Base-by-base conservation (phyloP, 2,797 vertebrate genomes). In the Nasua narica region DNA sequence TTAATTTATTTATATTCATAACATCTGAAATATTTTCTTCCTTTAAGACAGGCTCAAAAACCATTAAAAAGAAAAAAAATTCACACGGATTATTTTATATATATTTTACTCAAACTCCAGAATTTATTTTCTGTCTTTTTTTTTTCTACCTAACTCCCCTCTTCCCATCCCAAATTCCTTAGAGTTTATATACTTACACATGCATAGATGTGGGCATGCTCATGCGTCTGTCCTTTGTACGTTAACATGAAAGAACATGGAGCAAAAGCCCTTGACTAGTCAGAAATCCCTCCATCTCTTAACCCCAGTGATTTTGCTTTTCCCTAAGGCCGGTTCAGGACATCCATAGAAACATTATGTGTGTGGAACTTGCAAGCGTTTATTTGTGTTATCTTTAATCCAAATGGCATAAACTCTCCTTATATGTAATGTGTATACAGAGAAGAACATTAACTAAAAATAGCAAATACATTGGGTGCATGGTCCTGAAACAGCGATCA, bases 201-300 rank as follows among this genome's bases (percentile, higher is more conserved):
- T 13, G 9, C 1, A 78, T 21, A 50, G 7, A 72, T 0, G 21
- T 9, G 14, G 9, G 11, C 15, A 67, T 21, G 10, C 12, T 3
- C 35, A 40, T 43, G 19, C 6, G 65, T 82, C 2, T 10, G 35
- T 3, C 81, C 32, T 40, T 93, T 62, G 25, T 46, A n/a, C 60
- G 52, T 89, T 91, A 48, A 91, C 50, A 56, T 40, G 13, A 78
- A 91, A 91, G 70, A 8, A 88, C 91, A 46, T 70, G 18, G 19
- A 46, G 12, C 11, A 70, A 82, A 70, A 8, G 2, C 14, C 35
- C 21, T 72, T 15, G 37, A 52, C 0, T 27, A 25, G 60, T 21
- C 48, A 79, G 60, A 48, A 48, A 16, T 4, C 29, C 6, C 13
- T 58, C 12, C 32, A 29, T 52, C 19, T 90, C 32, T 72, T 40